These are phyloP conservation scores for Zaprionus gabonicus DNA, from an alignment of 1,140 invertebrate genomes.

Conservation along the genomic window DNA sequence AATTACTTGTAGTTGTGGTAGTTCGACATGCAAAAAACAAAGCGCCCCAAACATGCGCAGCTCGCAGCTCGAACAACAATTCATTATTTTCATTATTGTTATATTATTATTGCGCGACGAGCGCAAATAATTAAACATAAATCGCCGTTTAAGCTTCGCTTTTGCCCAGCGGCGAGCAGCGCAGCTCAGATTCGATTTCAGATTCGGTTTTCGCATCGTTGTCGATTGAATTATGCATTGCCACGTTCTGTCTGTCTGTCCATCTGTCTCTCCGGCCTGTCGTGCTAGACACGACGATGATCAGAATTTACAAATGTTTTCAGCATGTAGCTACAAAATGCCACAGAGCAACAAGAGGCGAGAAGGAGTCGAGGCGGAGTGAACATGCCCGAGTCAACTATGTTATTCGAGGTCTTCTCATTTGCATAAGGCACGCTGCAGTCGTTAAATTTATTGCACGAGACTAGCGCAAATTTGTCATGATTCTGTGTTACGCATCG, in stretches of 20 bases:
- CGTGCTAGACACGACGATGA: conserved; percentile 29
- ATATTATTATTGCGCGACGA: conserved; percentile 55
- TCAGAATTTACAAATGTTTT: conserved; percentile 58
- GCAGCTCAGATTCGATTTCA: conserved; percentile 19
- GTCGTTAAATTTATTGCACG: conserved; percentile 23
- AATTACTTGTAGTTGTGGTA: conserved; percentile 63
- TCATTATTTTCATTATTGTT: conserved; percentile 67
- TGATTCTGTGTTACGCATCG: conserved; percentile 30
- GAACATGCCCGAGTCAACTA: neutral
- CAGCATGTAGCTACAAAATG: conserved; percentile 46
- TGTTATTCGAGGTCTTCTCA: conserved; percentile 29
- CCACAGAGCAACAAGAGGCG: conserved; percentile 27
- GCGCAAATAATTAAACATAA: conserved; percentile 72
- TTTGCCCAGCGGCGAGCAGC: conserved; percentile 35
- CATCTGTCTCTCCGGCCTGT: neutral
- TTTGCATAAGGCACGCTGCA: conserved; percentile 44
- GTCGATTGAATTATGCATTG: conserved; percentile 45
- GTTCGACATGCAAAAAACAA: conserved; percentile 42
- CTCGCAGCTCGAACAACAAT: conserved; percentile 49
- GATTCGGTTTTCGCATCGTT: conserved; percentile 6
- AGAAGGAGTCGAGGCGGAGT: neutral
- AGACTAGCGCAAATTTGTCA: conserved; percentile 37
- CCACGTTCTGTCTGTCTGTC: neutral
- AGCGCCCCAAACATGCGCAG: conserved; percentile 53
- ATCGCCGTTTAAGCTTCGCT: conserved; percentile 51